phyloP scores from a whole-genome alignment of 2,888 invertebrate genomes.

The Sisyra nigra region DNA sequence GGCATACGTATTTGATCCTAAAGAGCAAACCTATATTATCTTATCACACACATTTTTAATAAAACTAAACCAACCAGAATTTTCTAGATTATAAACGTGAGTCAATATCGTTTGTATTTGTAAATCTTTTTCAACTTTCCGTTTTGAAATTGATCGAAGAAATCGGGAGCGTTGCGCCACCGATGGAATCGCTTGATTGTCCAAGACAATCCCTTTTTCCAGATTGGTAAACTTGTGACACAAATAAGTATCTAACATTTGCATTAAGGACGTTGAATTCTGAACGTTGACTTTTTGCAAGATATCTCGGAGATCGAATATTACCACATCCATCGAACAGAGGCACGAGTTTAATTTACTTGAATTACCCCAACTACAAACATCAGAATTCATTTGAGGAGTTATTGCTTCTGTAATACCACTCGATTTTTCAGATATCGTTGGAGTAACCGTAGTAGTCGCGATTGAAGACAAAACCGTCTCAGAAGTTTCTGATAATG shows the following conservation, averaged over 20 bases:
- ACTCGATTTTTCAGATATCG: not conserved
- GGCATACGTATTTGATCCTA: slow-evolving; percentile 16
- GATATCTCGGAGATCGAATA: not conserved
- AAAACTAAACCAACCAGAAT: not conserved
- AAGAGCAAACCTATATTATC: slow-evolving; percentile 5
- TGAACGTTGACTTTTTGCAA: not conserved
- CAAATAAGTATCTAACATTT: not conserved
- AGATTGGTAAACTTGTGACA: not conserved
- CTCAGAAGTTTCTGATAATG: not conserved
- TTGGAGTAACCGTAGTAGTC: not conserved
- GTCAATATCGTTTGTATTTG: not conserved
- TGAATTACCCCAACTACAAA: not conserved
- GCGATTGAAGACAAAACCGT: not conserved
- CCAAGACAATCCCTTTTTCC: not conserved
- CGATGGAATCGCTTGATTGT: not conserved
- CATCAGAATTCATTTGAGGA: not conserved
- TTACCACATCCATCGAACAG: not conserved
- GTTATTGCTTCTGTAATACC: not conserved
- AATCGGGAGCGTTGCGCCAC: not conserved
- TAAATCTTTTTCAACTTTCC: not conserved
- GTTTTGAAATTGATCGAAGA: too few species aligned
- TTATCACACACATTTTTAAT: not conserved
- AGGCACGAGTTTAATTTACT: not conserved
- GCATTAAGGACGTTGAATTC: not conserved
- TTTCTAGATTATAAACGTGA: not conserved